Conservation (phyloP, 2,113 vertebrate genomes). For the pig (Sus scrofa) region DNA sequence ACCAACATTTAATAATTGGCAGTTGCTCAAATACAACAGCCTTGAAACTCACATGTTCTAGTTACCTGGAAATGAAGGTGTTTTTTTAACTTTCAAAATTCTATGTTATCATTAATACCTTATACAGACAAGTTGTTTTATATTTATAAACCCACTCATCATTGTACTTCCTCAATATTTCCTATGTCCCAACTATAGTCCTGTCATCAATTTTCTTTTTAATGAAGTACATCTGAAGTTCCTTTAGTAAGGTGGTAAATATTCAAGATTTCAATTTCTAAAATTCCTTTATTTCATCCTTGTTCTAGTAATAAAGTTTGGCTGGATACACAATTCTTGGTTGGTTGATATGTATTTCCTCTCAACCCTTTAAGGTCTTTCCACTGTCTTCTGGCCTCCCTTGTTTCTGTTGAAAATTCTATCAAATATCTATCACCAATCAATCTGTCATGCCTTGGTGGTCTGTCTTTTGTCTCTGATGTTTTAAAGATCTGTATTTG, state of each 20-base stretch:
- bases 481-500: background rate
- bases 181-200: background rate
- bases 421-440: background rate
- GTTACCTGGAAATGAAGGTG: background rate
- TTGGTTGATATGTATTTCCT: background rate
- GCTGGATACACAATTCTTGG: background rate
- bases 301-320: background rate
- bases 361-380: background rate
- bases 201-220: background rate
- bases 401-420: constrained; percentile 33
- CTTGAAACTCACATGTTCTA: background rate
- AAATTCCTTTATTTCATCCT: background rate
- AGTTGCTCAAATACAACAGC: background rate
- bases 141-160: background rate
- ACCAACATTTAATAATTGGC: background rate
- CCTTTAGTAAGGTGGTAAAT: background rate
- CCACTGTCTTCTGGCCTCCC: background rate
- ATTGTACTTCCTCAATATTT: background rate
- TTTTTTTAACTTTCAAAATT: constrained; percentile 14
- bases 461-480: background rate
- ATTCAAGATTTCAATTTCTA: background rate
- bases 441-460: background rate
- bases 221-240: background rate
- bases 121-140: background rate
- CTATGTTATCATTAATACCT: background rate